Evolutionary conservation across 2,888 invertebrate species (phyloP), one percentile per base, ranked within the genome.

Genomic region (Maniola hyperantus): DNA sequence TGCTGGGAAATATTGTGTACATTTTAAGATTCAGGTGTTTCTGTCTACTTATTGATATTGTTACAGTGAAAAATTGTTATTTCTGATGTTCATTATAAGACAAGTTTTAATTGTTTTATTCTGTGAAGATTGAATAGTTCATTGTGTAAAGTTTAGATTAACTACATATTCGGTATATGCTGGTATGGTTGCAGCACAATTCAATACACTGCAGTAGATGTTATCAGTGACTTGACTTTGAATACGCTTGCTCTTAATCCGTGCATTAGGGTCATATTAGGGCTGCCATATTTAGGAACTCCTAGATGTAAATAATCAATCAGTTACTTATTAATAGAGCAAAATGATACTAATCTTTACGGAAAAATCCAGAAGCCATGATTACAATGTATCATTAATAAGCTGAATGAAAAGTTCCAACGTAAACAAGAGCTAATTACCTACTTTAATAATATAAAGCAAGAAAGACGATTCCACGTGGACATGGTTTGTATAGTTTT

Each of bases 161-260:
- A 34, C 7, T 7, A 46, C 11, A n/a, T 51, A 42, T 42, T 63
- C 18, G 36, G 55, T 59, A 34, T 11, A 42, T 39, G 34, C n/a
- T 36, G 13, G 15, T 44, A 66, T n/a, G n/a, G n/a, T 64, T 39
- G 58, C 60, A 51, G 68, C 66, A 68, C 61, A 59, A 64, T 58
- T 62, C 61, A 70, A 63, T 70, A 61, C 55, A 69, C 64, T 60
- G 54, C 67, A 70, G 65, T 68, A 67, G 64, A 70, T 69, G 62
- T 55, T 69, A 69, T 66, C 66, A 62, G 65, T 42, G 51, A 73
- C 73, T 73, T 71, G 73, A 71, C 73, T 67, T 74, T 70, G 70
- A 76, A 74, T 73, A 74, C 69, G 72, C 72, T 70, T 73, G 72
- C 69, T 79, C 77, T 80, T 85, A 83, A 85, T 81, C 77, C 76